Evolutionary conservation across 2,113 vertebrate genomes (phyloP).

Genomic region (Lepus americanus): DNA sequence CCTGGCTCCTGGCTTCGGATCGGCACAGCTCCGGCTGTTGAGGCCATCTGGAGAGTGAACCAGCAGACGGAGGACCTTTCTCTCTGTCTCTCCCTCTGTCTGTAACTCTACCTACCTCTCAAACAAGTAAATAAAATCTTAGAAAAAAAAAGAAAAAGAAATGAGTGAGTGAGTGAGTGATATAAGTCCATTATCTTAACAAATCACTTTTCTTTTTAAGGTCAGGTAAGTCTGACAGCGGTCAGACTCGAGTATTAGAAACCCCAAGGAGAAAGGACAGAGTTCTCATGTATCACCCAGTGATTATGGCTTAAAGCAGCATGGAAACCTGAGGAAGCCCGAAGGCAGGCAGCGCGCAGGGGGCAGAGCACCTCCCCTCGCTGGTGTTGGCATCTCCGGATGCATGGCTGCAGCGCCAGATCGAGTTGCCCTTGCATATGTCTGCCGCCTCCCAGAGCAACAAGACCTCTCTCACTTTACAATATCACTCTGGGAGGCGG

Average conservation of each 20-base stretch:
- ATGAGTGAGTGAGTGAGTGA: background rate
- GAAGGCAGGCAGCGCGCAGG: slow-evolving; percentile 53
- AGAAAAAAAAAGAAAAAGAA: no score
- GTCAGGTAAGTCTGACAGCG: background rate
- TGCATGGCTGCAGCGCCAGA: slow-evolving; percentile 63
- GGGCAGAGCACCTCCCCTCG: slow-evolving; percentile 43
- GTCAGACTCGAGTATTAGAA: background rate
- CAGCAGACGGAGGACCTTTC: no score
- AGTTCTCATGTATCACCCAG: slow-evolving; percentile 70
- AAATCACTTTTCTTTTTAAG: background rate
- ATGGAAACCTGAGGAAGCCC: slow-evolving; percentile 71
- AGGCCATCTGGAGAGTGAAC: no score
- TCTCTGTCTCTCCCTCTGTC: no score
- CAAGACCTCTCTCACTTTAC: slow-evolving; percentile 46
- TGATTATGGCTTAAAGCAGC: slow-evolving; percentile 67
- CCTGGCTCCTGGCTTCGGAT: no score
- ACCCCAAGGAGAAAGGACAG: slow-evolving; percentile 62
- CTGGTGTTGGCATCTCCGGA: slow-evolving; percentile 56
- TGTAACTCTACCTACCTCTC: no score
- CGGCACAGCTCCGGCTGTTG: no score
- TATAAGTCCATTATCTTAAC: background rate
- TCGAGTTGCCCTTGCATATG: slow-evolving; percentile 55
- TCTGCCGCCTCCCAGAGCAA: slow-evolving; percentile 63
- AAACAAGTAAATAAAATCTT: no score
- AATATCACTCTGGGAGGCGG: slow-evolving; percentile 40